These are phyloP conservation scores for Liopterus haemorrhoidalis DNA, from an alignment of 2,888 invertebrate genomes.

Conservation along the genomic window DNA sequence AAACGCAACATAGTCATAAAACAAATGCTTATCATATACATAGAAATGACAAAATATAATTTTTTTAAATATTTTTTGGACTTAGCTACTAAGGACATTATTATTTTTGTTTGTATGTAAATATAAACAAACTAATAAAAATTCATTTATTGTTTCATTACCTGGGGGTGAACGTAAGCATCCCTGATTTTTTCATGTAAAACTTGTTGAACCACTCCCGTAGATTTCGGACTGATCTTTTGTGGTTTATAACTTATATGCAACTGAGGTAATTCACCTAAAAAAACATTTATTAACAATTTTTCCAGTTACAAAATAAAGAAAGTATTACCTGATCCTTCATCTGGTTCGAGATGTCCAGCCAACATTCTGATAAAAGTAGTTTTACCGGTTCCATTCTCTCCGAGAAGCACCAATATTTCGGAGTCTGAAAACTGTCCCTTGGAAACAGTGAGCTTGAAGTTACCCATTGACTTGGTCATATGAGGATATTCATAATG, in stretches of 20 bases:
- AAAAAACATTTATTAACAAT: not conserved
- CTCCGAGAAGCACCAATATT: constrained; percentile 92
- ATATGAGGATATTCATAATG: constrained; percentile 94
- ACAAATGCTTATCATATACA: too few relatives aligned
- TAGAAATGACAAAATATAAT: too few relatives aligned
- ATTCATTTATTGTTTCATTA: too few relatives aligned
- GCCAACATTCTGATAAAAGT: constrained; percentile 98
- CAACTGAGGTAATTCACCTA: constrained; percentile 74
- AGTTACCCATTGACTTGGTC: constrained; percentile 76
- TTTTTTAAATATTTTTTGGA: too few relatives aligned
- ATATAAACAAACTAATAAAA: too few relatives aligned
- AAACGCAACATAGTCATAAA: too few relatives aligned
- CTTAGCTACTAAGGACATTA: not conserved
- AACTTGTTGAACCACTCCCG: constrained; percentile 85
- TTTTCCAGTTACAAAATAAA: not conserved
- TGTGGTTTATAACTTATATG: constrained; percentile 99
- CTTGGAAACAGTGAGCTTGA: constrained; percentile 70
- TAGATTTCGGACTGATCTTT: constrained; percentile 97
- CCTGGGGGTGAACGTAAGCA: constrained; percentile 93
- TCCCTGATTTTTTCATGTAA: constrained; percentile 96
- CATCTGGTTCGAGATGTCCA: constrained; percentile 89
- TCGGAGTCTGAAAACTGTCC: constrained; percentile 99
- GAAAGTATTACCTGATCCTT: constrained; percentile 52
- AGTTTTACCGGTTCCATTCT: constrained; percentile 99
- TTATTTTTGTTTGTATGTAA: not conserved